A percentile compares a stretch with the other conserved stretches of the same genome.
These are phyloP conservation scores for Neolamprologus caudopunctatus DNA, from an alignment of 2,113 vertebrate genomes.

Conservation along the genomic window DNA sequence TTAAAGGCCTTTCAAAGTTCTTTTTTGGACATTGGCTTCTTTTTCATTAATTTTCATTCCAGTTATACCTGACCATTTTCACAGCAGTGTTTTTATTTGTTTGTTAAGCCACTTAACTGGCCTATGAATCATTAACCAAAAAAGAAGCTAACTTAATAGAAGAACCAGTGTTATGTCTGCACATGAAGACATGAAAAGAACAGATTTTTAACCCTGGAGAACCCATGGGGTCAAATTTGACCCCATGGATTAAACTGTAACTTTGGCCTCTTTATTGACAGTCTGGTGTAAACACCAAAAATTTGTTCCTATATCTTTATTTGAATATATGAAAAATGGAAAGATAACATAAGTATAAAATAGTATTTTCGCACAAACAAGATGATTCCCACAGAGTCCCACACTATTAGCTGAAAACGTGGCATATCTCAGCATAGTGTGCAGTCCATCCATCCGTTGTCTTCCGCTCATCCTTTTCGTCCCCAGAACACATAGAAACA, in stretches of 20 bases:
- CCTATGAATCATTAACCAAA: not conserved
- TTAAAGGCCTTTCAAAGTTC: not conserved
- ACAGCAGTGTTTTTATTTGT: not conserved
- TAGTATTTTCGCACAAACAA: not conserved
- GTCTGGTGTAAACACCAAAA: not conserved
- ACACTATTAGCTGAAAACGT: not conserved
- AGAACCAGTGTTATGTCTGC: not conserved
- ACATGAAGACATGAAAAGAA: not conserved
- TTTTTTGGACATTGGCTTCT: not conserved
- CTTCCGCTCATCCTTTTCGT: not conserved
- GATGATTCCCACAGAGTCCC: not conserved
- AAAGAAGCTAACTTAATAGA: not conserved
- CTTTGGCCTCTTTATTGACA: not conserved
- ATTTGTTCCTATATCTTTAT: not conserved
- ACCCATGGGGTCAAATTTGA: no score
- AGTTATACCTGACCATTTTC: not conserved
- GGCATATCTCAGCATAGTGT: not conserved
- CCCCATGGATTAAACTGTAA: not conserved
- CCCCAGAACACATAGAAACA: not conserved
- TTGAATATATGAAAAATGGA: not conserved
- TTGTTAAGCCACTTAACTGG: not conserved
- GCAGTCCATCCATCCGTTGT: not conserved
- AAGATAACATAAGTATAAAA: not conserved
- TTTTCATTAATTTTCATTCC: not conserved
- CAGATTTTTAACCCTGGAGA: not conserved